Conservation (phyloP, 2,113 vertebrate species). For the Gobius niger region DNA sequence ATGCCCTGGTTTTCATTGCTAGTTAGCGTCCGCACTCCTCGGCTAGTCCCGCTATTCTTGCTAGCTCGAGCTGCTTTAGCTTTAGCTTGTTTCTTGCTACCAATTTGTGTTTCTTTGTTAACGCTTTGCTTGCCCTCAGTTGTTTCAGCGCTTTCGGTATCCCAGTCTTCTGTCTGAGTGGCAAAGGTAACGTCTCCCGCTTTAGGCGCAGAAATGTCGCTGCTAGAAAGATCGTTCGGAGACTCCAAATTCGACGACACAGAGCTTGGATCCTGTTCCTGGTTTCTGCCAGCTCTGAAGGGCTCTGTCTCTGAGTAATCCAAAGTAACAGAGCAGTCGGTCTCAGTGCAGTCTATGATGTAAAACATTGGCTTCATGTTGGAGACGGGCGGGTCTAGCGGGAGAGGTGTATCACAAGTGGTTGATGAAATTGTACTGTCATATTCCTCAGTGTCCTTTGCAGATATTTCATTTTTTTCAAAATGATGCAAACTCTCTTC, state of each 20-base stretch:
- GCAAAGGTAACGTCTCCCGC: conserved; percentile 39
- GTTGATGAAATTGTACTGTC: conserved; percentile 73
- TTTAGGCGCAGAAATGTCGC: conserved; percentile 50
- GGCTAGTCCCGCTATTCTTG: conserved; percentile 50
- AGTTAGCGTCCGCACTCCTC: conserved; percentile 78
- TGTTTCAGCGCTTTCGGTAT: conserved; percentile 67
- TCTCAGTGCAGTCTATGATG: conserved; percentile 81
- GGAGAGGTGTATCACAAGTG: conserved; percentile 72
- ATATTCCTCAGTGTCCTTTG: conserved; percentile 59
- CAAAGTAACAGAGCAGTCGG: conserved; percentile 86
- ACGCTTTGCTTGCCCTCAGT: conserved; percentile 52
- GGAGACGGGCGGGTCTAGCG: conserved; percentile 76
- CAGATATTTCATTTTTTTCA: conserved; percentile 31
- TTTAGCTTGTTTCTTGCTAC: conserved; percentile 62
- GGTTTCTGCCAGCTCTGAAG: conserved; percentile 58
- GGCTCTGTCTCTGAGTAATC: conserved; percentile 85
- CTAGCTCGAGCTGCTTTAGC: conserved; percentile 67
- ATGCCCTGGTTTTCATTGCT: conserved; percentile 84
- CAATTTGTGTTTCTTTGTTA: conserved; percentile 40
- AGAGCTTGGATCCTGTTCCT: conserved; percentile 61
- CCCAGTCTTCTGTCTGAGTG: conserved; percentile 67
- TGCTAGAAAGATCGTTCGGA: conserved; percentile 58
- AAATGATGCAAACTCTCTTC: conserved; percentile 40
- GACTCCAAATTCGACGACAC: conserved; percentile 74
- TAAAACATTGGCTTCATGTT: conserved; percentile 74